phyloP scores from a whole-genome alignment of 1,140 invertebrate species.

The Trichonephila inaurata region DNA sequence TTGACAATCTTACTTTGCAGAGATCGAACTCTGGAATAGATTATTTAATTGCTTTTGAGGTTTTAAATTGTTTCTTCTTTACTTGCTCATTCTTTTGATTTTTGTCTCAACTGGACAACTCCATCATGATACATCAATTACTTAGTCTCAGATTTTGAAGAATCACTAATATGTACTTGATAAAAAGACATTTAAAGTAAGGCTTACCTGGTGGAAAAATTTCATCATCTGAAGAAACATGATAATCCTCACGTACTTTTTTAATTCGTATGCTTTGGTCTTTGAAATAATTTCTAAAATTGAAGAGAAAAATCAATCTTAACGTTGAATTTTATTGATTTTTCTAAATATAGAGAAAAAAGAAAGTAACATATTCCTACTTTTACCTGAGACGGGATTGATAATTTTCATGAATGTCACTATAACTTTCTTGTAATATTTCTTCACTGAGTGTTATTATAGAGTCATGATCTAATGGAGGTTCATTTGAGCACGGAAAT shows the following conservation, averaged over 20 bases:
- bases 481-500: slow-evolving; percentile 85
- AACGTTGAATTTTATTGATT: neutral
- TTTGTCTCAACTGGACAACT: too few species aligned
- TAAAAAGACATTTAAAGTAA: neutral
- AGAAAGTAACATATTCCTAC: neutral
- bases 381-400: neutral
- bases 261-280: slow-evolving; percentile 31
- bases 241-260: neutral
- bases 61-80: too few species aligned
- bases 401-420: slow-evolving; percentile 37
- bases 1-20: too few species aligned
- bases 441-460: slow-evolving; percentile 24
- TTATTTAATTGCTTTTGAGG: too few species aligned
- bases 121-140: too few species aligned
- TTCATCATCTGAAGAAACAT: neutral
- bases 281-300: slow-evolving; percentile 41
- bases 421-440: slow-evolving; percentile 20
- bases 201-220: neutral
- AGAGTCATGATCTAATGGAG: slow-evolving; percentile 82
- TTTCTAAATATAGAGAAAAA: too few species aligned
- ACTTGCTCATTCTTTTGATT: too few species aligned
- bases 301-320: neutral
- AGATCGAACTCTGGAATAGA: too few species aligned
- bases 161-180: too few species aligned
- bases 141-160: too few species aligned